Evolutionary conservation across 2,797 vertebrate genomes (phyloP).

Genomic region (Ammospiza maritima): DNA sequence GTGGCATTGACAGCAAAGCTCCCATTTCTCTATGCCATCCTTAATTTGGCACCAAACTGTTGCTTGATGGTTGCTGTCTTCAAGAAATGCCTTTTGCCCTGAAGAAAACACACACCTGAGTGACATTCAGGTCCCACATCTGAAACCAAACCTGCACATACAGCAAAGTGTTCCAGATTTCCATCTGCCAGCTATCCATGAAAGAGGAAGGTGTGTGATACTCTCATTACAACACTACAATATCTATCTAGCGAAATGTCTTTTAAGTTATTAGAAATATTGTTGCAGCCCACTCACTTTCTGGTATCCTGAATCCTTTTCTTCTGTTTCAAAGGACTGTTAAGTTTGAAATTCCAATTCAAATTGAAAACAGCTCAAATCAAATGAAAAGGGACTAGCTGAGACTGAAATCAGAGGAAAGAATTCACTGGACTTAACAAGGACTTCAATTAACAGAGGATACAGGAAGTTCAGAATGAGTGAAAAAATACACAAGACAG

Average conservation of each 20-base stretch:
- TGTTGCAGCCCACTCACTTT: not conserved
- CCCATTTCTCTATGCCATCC: not conserved
- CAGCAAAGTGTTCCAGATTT: not conserved
- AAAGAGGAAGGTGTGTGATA: not conserved
- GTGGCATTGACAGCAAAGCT: not conserved
- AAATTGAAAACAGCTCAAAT: not conserved
- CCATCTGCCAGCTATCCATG: not conserved
- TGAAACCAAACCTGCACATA: not conserved
- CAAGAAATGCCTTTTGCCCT: not conserved
- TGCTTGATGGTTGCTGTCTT: not conserved
- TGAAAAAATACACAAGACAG: not conserved
- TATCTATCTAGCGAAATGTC: not conserved
- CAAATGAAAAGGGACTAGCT: not conserved
- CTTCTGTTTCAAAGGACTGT: not conserved
- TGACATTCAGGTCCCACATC: not conserved
- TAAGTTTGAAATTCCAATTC: not conserved
- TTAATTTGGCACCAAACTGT: not conserved
- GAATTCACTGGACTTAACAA: not conserved
- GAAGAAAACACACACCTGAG: not conserved
- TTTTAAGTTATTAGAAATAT: not conserved
- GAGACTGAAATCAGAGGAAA: not conserved
- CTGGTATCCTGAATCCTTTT: not conserved
- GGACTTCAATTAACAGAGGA: not conserved
- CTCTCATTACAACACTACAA: not conserved
- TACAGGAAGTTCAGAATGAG: not conserved